Evolutionary conservation across 2,113 vertebrate species (phyloP).

Genomic region (Jaculus jaculus): DNA sequence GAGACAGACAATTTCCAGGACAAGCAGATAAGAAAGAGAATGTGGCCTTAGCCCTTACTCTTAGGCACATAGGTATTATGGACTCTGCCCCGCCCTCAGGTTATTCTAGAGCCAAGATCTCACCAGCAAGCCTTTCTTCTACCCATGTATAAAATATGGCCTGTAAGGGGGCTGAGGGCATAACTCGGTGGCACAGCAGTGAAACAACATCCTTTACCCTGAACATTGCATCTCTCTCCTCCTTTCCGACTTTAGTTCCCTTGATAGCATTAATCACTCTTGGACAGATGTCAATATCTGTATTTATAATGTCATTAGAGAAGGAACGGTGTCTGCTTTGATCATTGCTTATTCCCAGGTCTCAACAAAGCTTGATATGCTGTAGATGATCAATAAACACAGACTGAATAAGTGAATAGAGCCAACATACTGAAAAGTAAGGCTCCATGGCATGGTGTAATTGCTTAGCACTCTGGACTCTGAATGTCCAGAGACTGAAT

Average conservation of each 20-base stretch:
- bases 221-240: neutral
- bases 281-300: neutral
- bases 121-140: neutral
- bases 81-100: neutral
- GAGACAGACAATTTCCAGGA: neutral
- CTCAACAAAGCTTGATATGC: neutral
- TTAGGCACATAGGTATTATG: neutral
- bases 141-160: neutral
- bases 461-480: too few species aligned
- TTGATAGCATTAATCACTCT: neutral
- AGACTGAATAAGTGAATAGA: neutral
- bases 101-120: neutral
- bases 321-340: neutral
- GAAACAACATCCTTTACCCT: neutral
- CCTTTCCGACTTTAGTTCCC: neutral
- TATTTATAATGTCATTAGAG: neutral
- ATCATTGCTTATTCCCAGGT: neutral
- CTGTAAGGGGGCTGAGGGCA: neutral
- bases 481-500: neutral
- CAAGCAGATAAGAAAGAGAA: neutral
- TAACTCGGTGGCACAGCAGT: neutral
- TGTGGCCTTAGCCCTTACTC: neutral
- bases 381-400: neutral
- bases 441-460: too few species aligned
- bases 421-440: neutral